Conservation (phyloP, 2,888 invertebrate genomes). For the Protonemura montana region DNA sequence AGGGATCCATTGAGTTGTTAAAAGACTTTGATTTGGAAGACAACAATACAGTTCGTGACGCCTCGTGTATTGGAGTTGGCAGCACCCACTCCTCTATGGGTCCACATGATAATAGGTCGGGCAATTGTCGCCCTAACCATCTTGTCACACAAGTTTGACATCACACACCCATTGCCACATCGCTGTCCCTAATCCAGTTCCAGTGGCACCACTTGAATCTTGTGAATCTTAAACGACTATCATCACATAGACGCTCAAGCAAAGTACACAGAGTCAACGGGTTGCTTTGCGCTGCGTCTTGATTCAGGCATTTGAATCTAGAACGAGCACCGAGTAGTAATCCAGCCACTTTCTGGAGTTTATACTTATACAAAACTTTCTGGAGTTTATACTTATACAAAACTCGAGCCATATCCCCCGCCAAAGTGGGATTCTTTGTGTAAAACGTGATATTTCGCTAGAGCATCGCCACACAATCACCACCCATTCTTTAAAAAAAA, state of each 20-base stretch:
- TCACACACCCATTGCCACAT: not conserved
- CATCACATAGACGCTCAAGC: not conserved
- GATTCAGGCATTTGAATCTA: too few species aligned
- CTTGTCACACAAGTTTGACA: not conserved
- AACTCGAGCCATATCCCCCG: too few species aligned
- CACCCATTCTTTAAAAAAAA: too few species aligned
- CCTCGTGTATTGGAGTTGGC: too few species aligned
- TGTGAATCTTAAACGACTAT: not conserved
- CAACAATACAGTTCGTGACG: not conserved
- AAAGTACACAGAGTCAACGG: not conserved
- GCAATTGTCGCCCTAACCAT: not conserved
- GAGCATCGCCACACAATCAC: too few species aligned
- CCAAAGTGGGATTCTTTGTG: too few species aligned
- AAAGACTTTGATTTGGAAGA: not conserved
- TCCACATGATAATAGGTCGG: not conserved
- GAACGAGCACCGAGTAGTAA: too few species aligned
- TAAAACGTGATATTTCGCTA: too few species aligned
- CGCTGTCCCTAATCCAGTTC: not conserved
- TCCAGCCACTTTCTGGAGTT: too few species aligned
- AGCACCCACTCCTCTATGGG: not conserved
- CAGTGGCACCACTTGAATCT: not conserved
- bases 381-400: too few species aligned
- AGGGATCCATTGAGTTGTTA: not conserved
- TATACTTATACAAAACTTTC: too few species aligned
- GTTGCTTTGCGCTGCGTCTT: not conserved